These are phyloP conservation scores for Phrixothrix hirtus DNA, from an alignment of 2,888 invertebrate genomes.

Conservation along the genomic window DNA sequence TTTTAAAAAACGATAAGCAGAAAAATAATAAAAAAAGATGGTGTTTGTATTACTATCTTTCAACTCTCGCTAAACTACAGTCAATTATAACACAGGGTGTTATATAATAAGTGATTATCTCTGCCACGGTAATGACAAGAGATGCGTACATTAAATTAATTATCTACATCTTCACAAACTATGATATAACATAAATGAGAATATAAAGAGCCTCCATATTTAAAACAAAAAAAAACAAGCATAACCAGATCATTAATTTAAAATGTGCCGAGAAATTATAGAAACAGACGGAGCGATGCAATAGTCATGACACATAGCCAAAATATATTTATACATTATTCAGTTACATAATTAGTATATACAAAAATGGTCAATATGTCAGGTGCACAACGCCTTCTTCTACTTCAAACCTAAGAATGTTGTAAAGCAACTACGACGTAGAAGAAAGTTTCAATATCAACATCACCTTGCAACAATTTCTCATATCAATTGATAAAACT, in stretches of 20 bases:
- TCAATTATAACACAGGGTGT: no score
- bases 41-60: background rate
- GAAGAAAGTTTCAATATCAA: conserved; percentile 1
- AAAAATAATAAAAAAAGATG: conserved; percentile 4
- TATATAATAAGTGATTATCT: no score
- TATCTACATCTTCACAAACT: conserved; percentile 2
- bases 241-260: conserved; percentile 7
- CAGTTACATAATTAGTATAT: conserved; percentile 27
- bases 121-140: no score
- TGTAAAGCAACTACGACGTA: background rate
- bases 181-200: conserved; percentile 8
- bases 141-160: conserved; percentile 2
- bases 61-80: no score
- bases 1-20: background rate
- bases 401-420: no score
- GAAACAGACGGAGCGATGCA: conserved; percentile 11
- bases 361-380: conserved; percentile 35
- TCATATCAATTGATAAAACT: conserved; percentile 12
- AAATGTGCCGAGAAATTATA: background rate
- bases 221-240: background rate
- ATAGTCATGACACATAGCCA: conserved; percentile 19
- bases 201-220: conserved; percentile 12
- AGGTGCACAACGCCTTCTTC: conserved; percentile 34
- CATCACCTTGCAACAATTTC: conserved; percentile 2
- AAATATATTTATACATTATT: conserved; percentile 20